A percentile compares a stretch with the other conserved stretches of the same genome.
These are phyloP conservation scores for Tichodroma muraria DNA, from an alignment of 2,113 vertebrate species.

Conservation along the genomic window DNA sequence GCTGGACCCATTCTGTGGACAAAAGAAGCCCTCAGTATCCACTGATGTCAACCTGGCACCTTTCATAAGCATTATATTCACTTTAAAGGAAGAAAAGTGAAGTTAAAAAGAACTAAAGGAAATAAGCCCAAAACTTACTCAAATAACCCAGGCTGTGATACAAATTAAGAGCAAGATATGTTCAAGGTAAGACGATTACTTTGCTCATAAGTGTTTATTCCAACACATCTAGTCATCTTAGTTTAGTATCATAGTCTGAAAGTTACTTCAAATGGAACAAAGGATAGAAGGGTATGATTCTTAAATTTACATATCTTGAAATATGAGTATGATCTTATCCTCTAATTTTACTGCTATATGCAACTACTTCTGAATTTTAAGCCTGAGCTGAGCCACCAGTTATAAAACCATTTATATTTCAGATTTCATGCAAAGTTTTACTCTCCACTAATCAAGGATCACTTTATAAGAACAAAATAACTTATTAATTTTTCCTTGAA, in stretches of 20 bases:
- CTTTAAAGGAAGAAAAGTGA: conserved; percentile 72
- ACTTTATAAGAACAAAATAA: background rate
- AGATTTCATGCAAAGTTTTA: background rate
- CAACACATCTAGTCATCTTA: background rate
- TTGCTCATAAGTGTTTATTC: background rate
- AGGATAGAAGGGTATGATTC: background rate
- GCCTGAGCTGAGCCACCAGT: background rate
- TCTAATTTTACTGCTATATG: background rate
- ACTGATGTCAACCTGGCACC: conserved; percentile 61
- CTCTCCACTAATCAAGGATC: background rate
- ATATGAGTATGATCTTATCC: background rate
- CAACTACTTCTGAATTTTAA: background rate
- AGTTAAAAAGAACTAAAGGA: conserved; percentile 57
- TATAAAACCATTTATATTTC: background rate
- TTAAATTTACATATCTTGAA: background rate
- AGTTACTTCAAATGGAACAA: conserved; percentile 25
- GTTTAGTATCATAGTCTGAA: conserved; percentile 21
- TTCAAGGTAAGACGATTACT: background rate
- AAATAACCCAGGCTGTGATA: conserved; percentile 34
- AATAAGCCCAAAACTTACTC: conserved; percentile 70
- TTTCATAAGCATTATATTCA: conserved; percentile 48
- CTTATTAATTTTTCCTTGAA: background rate
- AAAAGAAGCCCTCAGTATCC: conserved; percentile 61
- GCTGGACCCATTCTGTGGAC: conserved; percentile 39
- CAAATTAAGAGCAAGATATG: background rate